Evolutionary conservation across 2,888 invertebrate species (phyloP).

Genomic region (Andrena dorsata): DNA sequence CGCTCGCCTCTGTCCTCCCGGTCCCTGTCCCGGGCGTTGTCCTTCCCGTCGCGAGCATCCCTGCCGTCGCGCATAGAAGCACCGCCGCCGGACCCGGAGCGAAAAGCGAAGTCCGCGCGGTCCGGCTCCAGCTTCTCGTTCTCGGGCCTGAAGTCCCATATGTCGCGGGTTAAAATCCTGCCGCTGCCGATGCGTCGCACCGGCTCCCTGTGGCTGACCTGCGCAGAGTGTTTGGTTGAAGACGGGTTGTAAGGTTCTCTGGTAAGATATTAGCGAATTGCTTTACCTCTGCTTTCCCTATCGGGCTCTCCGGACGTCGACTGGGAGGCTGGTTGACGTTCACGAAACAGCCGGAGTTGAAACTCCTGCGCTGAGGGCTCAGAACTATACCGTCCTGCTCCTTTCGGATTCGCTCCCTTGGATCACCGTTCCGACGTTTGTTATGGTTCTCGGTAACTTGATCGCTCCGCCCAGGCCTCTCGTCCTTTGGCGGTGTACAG

Average conservation of each 20-base stretch:
- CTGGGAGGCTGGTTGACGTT: constrained; percentile 79
- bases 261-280: not conserved
- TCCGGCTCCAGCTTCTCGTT: constrained; percentile 81
- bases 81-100: constrained; percentile 74
- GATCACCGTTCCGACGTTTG: constrained; percentile 88
- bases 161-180: constrained; percentile 90
- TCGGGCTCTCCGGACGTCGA: constrained; percentile 84
- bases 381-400: constrained; percentile 94
- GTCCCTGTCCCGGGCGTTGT: constrained; percentile 80
- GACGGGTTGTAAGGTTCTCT: not conserved
- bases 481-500: constrained; percentile 89
- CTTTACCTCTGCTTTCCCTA: constrained; percentile 82
- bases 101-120: constrained; percentile 81
- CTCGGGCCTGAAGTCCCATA: constrained; percentile 86
- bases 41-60: constrained; percentile 71
- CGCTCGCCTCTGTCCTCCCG: constrained; percentile 84
- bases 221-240: not conserved
- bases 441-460: constrained; percentile 74
- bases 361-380: constrained; percentile 94
- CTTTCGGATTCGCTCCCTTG: constrained; percentile 92
- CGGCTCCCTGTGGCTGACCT: constrained; percentile 84
- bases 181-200: constrained; percentile 93
- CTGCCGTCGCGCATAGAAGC: constrained; percentile 74
- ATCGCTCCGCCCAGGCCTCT: constrained; percentile 86
- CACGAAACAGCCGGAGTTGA: constrained; percentile 95